Percentiles rank a stretch among this genome's conserved stretches.
Conservation (phyloP, 2,797 vertebrate species). For the Siniperca scherzeri region DNA sequence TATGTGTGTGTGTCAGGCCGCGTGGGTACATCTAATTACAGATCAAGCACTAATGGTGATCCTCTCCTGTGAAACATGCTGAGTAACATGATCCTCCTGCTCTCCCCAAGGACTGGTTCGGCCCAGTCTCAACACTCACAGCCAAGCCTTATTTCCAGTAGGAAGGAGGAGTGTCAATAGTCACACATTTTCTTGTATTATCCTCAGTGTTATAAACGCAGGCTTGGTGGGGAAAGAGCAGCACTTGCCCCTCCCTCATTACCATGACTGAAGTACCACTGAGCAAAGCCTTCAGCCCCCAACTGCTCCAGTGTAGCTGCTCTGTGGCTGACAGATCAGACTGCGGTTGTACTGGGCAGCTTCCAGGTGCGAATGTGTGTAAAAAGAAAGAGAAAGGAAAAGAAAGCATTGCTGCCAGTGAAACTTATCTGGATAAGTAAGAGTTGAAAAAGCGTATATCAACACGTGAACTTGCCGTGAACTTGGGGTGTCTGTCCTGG, state of each 20-base stretch:
- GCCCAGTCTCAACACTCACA: constrained; percentile 44
- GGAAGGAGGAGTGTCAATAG: constrained; percentile 29
- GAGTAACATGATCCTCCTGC: constrained; percentile 69
- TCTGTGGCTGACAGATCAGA: not conserved
- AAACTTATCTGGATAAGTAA: not conserved
- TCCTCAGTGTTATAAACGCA: not conserved
- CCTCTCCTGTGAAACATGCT: constrained; percentile 60
- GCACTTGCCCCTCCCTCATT: too few species aligned
- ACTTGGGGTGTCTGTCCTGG: not conserved
- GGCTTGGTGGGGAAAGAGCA: not conserved
- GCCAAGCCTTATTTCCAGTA: constrained; percentile 3
- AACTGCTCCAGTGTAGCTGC: too few species aligned
- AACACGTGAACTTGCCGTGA: not conserved
- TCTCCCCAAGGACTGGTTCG: constrained; percentile 34
- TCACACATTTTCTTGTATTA: not conserved
- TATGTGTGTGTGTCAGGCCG: constrained; percentile 25
- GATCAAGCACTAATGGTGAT: constrained; percentile 72
- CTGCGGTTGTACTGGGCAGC: not conserved
- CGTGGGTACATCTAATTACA: constrained; percentile 78
- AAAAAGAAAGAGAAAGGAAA: not conserved
- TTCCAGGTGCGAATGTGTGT: not conserved
- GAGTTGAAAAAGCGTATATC: not conserved
- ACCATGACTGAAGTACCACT: not conserved
- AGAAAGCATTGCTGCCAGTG: not conserved
- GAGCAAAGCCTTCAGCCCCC: not conserved